phyloP scores from a whole-genome alignment of 1,140 invertebrate species.

The Hyposmocoma kahamanoa region DNA sequence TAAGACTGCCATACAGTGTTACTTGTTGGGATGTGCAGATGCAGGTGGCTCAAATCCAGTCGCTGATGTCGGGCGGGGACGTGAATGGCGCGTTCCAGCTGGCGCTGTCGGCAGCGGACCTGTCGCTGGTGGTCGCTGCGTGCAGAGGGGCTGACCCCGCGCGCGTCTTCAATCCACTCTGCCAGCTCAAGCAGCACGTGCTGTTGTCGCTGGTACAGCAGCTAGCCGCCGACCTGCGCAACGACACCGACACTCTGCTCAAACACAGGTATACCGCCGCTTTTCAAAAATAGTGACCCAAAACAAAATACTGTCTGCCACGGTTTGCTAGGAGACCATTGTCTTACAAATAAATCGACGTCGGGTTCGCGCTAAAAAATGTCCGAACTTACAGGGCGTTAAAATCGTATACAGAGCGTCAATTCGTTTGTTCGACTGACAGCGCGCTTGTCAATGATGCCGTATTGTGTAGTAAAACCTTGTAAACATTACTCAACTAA shows the following conservation, averaged over 20 bases:
- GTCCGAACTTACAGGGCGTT: no score
- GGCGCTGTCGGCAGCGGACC: slow-evolving; percentile 90
- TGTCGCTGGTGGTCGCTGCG: slow-evolving; percentile 87
- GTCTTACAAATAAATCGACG: no score
- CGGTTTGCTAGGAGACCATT: no score
- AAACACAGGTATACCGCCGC: slow-evolving; percentile 93
- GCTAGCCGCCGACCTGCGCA: slow-evolving; percentile 88
- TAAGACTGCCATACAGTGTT: no score
- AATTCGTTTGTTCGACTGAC: no score
- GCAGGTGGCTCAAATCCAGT: slow-evolving; percentile 81
- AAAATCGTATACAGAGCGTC: no score
- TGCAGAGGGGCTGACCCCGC: slow-evolving; percentile 87
- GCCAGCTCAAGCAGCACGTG: slow-evolving; percentile 87
- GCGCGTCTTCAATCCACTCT: slow-evolving; percentile 83
- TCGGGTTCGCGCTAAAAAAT: no score
- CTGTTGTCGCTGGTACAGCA: slow-evolving; percentile 94
- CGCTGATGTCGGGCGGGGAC: slow-evolving; percentile 83
- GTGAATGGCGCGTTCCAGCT: slow-evolving; percentile 91
- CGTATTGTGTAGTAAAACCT: no score
- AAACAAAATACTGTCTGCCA: no score
- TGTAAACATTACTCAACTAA: no score
- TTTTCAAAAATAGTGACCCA: no score
- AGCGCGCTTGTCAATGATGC: no score
- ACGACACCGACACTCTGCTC: slow-evolving; percentile 90
- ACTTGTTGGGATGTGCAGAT: slow-evolving; percentile 53